Evolutionary conservation across 2,113 vertebrate species (phyloP).

Genomic region (Cyrtonyx montezumae): DNA sequence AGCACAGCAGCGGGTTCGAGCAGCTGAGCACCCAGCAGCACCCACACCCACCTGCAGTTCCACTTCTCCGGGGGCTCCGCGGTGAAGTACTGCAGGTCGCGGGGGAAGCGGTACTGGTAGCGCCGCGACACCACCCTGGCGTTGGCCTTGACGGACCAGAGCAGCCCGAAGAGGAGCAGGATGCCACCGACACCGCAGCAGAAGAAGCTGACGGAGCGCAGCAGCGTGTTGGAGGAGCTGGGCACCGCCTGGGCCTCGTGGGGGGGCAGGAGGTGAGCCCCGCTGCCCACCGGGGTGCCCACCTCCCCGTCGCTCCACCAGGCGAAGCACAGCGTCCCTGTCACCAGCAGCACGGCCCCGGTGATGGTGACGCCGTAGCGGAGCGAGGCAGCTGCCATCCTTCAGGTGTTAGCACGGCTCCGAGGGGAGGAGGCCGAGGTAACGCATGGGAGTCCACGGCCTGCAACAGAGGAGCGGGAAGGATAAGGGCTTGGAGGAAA

Average conservation of each 20-base stretch:
- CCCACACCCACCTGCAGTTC: slow-evolving; percentile 69
- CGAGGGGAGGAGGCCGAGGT: not conserved
- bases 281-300: not conserved
- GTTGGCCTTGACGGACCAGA: slow-evolving; percentile 74
- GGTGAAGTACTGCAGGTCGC: slow-evolving; percentile 74
- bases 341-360: slow-evolving; percentile 70
- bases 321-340: slow-evolving; percentile 74
- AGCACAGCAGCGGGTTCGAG: not conserved
- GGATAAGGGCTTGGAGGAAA: not conserved
- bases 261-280: not conserved
- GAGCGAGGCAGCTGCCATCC: slow-evolving; percentile 46
- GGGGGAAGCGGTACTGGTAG: slow-evolving; percentile 73
- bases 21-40: not conserved
- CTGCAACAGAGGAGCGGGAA: not conserved
- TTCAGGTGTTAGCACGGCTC: not conserved
- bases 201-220: slow-evolving; percentile 76
- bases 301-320: slow-evolving; percentile 75
- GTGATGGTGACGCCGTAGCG: slow-evolving; percentile 66
- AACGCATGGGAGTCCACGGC: not conserved
- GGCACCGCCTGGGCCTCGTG: not conserved
- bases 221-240: slow-evolving; percentile 52
- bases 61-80: slow-evolving; percentile 70
- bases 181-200: slow-evolving; percentile 74
- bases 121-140: slow-evolving; percentile 48
- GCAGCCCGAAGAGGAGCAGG: slow-evolving; percentile 75